A percentile compares a stretch with the other conserved stretches of the same genome.
Conservation (phyloP, 2,113 vertebrate genomes). For the Vidua macroura region DNA sequence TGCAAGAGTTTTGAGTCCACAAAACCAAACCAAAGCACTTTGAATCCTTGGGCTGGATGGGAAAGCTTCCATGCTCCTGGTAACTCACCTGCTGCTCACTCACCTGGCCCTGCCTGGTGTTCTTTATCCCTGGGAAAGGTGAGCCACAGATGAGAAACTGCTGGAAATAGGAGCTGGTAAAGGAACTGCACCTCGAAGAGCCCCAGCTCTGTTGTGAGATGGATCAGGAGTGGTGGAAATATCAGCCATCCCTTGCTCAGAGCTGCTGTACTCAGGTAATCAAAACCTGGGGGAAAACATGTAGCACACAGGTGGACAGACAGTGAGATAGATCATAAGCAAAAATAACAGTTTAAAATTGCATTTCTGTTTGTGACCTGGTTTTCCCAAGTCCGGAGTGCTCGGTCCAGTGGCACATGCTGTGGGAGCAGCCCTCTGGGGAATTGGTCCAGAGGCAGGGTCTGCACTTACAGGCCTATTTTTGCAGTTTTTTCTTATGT, state of each 20-base stretch:
- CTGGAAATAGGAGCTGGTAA: neutral
- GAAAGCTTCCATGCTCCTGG: neutral
- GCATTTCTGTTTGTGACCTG: neutral
- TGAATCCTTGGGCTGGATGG: neutral
- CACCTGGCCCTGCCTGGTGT: neutral
- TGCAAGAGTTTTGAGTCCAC: neutral
- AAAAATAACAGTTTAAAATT: neutral
- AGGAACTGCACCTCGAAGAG: neutral
- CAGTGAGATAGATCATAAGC: neutral
- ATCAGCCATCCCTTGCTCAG: neutral
- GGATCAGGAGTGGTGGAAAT: neutral
- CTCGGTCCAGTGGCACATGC: neutral
- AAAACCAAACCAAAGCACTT: neutral
- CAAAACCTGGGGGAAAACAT: neutral
- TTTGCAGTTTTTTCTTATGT: slow-evolving; percentile 22
- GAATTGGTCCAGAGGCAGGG: neutral
- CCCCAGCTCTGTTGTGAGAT: neutral
- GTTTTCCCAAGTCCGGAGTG: neutral
- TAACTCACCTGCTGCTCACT: neutral
- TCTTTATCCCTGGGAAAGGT: neutral
- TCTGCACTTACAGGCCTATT: slow-evolving; percentile 1
- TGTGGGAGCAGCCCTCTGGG: neutral
- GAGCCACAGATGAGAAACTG: neutral
- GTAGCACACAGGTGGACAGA: neutral
- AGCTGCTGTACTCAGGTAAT: neutral